Base-by-base conservation (phyloP, 2,888 invertebrate genomes). In the Lasioglossum malachurum region DNA sequence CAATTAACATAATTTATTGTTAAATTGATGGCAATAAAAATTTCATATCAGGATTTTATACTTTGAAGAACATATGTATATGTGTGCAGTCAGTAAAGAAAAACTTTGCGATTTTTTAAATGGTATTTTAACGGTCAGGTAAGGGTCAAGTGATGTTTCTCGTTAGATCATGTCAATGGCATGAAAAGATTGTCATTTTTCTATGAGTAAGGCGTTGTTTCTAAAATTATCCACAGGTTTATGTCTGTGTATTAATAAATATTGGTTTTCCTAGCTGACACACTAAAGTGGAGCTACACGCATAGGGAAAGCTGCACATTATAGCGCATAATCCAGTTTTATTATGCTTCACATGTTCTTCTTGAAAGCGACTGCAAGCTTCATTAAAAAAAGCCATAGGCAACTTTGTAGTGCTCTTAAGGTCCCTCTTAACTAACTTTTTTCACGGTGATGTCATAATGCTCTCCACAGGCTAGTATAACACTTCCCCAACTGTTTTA, bases 381-480 rank as follows among this genome's bases (percentile, higher is more conserved):
- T 72, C 27, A 44, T 72, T 72, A 46, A 72, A 72, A 72, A 72
- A 44, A 72, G 44, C 72, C 44, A 46, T 72, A 72, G 46, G 72
- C 44, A 72, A 27, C 44, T 27, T 44, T 46, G 72, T 27, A 72
- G 44, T 27, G 44, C 72, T 27, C 72, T 44, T 72, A 72, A 27
- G 41, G 16, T 27, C 3, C 27, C 44, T 72, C 38, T 44, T 44
- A 27, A 72, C 44, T 16, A 27, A 27, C 41, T 44, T 31, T 44
- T 72, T 72, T 46, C 72, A 12, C 71, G 31, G 44, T 27, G 27
- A 46, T 31, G 72, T 72, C 44, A 72, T 72, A 72, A 44, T 72
- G 72, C 14, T 27, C 72, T 72, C 19, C 27, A 72, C 31, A 19
- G 44, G 38, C 27, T 44, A 27, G 27, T 44, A 44, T 41, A 72